phyloP scores from a whole-genome alignment of 2,888 invertebrate species.

The Flabesymbios commensalis region DNA sequence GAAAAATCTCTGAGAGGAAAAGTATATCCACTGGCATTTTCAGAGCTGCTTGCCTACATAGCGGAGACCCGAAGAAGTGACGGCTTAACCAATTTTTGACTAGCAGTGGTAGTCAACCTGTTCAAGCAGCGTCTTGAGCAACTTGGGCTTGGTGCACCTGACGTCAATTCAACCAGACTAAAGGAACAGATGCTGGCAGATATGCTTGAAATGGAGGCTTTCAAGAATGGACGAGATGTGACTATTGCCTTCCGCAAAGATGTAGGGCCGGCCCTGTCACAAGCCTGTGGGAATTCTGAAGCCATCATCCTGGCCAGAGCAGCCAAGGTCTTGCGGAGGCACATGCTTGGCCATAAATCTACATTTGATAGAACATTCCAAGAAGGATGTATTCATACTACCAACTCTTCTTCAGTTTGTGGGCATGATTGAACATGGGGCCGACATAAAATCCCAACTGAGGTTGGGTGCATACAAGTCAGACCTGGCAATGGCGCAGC shows the following conservation, averaged over 20 bases:
- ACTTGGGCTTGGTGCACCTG: slow-evolving; percentile 16
- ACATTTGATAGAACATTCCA: slow-evolving; percentile 26
- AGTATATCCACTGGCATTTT: slow-evolving; percentile 9
- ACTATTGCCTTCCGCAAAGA: slow-evolving; percentile 31
- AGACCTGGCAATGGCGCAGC: slow-evolving; percentile 24
- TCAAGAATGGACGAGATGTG: slow-evolving; percentile 27
- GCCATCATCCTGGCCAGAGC: slow-evolving; percentile 35
- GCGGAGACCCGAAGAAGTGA: not conserved
- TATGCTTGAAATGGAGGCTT: slow-evolving; percentile 26
- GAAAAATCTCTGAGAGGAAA: too few relatives aligned
- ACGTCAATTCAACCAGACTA: slow-evolving; percentile 19
- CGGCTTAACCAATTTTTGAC: not conserved
- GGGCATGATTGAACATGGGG: slow-evolving; percentile 17
- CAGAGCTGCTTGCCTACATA: slow-evolving; percentile 12
- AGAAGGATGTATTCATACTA: slow-evolving; percentile 22
- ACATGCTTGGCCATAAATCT: slow-evolving; percentile 22
- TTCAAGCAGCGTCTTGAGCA: slow-evolving; percentile 29
- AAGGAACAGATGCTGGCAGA: slow-evolving; percentile 24
- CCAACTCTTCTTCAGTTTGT: slow-evolving; percentile 22
- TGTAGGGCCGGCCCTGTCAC: slow-evolving; percentile 23
- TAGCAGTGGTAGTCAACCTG: slow-evolving; percentile 7
- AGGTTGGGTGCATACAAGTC: slow-evolving; percentile 15
- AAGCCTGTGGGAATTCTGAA: slow-evolving; percentile 15
- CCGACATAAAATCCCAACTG: slow-evolving; percentile 25
- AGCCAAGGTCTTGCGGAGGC: slow-evolving; percentile 31